Evolutionary conservation across 1,140 invertebrate genomes (phyloP), one percentile per base, ranked within the genome.

Genomic region (Cydia pomonella): DNA sequence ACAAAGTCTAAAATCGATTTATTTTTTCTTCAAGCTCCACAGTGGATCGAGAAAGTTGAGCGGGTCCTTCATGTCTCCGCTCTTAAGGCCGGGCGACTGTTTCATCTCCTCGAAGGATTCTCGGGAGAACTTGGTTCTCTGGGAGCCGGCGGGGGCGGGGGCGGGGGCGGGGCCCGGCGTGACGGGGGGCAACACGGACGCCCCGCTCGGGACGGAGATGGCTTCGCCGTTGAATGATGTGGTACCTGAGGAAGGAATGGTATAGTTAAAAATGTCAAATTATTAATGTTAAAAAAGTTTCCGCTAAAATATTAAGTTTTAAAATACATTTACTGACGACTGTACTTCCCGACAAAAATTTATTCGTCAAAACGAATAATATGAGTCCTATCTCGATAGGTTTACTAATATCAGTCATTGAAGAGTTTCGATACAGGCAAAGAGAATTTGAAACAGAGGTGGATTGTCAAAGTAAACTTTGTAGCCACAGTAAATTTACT

Each of bases 11-110:
- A 50, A 50, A n/a, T 50, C 16, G 75, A 23, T 23, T 88, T 85
- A 93, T 79, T 90, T 92, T 77, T 94, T 94, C 86, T 94, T 94
- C 47, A 94, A 89, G 47, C 94, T 94, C 94, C 94, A 95, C 73
- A 95, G 84, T 0, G 94, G 94, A 78, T 95, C 94, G 6, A 95
- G 84, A 76, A 93, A 93, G 80, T 93, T 94, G 10, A 95, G 87
- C 1, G 94, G 94, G 81, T 95, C 94, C 72, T 93, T 93, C 93
- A 93, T 93, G 66, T 93, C 91, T 0, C 92, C 93, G 76, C 88
- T 93, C 73, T 88, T 93, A 41, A 93, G 84, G 3, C 93, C 92
- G 0, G 93, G 90, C 0, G 87, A 82, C 71, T 93, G 92, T 53
- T 89, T 87, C 92, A 93, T 93, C 74, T 93, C 92, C 75, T 93